Evolutionary conservation across 1,140 invertebrate genomes (phyloP), one percentile per base, ranked within the genome.

Genomic region (Heliconius eleuchia): DNA sequence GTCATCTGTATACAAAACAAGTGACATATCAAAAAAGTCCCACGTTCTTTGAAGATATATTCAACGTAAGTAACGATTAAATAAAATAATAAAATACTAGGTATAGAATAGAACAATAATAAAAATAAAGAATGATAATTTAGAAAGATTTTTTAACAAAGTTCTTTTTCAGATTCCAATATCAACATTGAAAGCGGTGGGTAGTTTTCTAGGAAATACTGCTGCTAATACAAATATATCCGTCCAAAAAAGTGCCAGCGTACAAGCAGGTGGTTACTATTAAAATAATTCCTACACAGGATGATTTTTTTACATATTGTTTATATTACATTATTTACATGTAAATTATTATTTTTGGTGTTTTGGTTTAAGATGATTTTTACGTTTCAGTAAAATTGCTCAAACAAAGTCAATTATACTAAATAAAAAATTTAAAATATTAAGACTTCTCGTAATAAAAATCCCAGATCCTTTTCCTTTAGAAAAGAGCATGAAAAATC

Each of bases 141-240:
- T 30, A 30, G 13, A 46, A 4, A 16, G 42, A 46, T 46, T 16
- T 60, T 57, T 60, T 60, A n/a, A 0, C 9, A 0, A 19, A n/a
- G 70, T 37, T 81, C 18, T 71, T 84, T 91, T 88, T 23, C 88
- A 94, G 93, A 94, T 94, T 77, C 93, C 93, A 4, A 93, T 94
- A 83, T 90, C 91, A 30, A 87, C 91, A 19, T 82, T 94, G 73
- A 91, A 88, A 81, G 90, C 93, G 23, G 93, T 94, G 6, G 86
- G 90, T 70, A 88, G 86, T 83, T 90, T 94, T 76, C 80, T 94
- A 19, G 87, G 85, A 39, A 93, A 93, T 73, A 89, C 91, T 5
- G 93, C 90, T 7, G 88, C 84, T 74, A 90, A 87, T 71, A 93
- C 92, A 55, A 91, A 84, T 75, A 83, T 93, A 52, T 90, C 92